Evolutionary conservation across 2,113 vertebrate genomes (phyloP).

Genomic region (Syrmaticus mikado): DNA sequence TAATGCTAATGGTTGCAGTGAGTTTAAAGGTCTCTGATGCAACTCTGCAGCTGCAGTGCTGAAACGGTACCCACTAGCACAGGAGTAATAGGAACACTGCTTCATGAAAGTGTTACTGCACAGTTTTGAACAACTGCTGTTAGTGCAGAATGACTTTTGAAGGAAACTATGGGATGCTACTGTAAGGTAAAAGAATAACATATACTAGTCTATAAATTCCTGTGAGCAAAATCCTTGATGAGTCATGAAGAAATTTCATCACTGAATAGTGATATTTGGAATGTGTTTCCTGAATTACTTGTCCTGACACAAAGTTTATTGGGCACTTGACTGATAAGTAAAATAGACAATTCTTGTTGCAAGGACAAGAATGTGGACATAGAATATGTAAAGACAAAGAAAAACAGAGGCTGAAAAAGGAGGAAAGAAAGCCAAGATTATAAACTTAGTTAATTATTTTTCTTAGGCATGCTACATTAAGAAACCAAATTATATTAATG

Average conservation of each 20-base stretch:
- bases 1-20: neutral
- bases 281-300: neutral
- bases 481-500: neutral
- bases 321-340: neutral
- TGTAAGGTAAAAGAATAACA: neutral
- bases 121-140: neutral
- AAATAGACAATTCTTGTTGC: neutral
- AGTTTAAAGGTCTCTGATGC: neutral
- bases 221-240: neutral
- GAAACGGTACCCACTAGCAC: neutral
- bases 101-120: neutral
- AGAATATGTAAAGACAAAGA: slow-evolving; percentile 2
- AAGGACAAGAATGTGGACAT: neutral
- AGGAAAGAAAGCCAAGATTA: neutral
- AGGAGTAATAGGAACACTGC: neutral
- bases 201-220: neutral
- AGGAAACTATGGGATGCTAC: neutral
- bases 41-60: neutral
- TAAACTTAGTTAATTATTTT: neutral
- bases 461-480: neutral
- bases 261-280: neutral
- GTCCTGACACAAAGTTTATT: neutral
- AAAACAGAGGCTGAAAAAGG: neutral
- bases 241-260: neutral
- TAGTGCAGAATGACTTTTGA: neutral